Evolutionary conservation across 2,113 vertebrate species (phyloP), one percentile per base, ranked within the genome.

Genomic region (Anguilla japonica): DNA sequence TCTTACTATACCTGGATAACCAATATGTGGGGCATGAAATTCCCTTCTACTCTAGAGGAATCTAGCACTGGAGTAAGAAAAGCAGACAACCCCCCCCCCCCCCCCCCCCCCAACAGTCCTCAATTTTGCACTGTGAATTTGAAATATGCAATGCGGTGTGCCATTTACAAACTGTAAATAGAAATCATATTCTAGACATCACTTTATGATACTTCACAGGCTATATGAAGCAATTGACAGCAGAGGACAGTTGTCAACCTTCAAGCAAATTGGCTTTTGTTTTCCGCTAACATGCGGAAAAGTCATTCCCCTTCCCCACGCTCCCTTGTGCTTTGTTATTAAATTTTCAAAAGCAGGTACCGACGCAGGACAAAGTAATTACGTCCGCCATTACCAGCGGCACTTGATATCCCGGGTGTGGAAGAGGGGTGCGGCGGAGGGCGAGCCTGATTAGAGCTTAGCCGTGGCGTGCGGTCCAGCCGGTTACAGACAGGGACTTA

Each of bases 401-500:
- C 94, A 92, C 85, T 88, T 93, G 91, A 94, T 93, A 93, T 93
- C 90, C 81, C 79, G 85, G 89, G 91, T 88, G 80, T 88, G 87
- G 87, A 89, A 79, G 75, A 81, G 60, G 88, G 85, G 78, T 29
- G 87, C 88, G 86, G 88, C 85, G 87, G 89, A 88, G 86, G 89
- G 87, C 85, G 90, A 90, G 92, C 93, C 92, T 93, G 94, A 95
- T 94, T 93, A 93, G 92, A 91, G 92, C 93, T 95, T 94, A 94
- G 88, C 90, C 53, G 88, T 87, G 87, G 88, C 91, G 89, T 86
- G 87, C 92, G 89, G 92, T 88, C 89, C 88, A 88, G 85, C 86
- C 89, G 39, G 88, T 84, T 91, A 88, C 91, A 94, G 94, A 94
- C 91, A 79, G 92, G 95, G 95, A 94, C 95, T 95, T 95, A 34